These are phyloP conservation scores for Conops quadrifasciatus DNA, from an alignment of 2,888 invertebrate genomes.

Conservation along the genomic window DNA sequence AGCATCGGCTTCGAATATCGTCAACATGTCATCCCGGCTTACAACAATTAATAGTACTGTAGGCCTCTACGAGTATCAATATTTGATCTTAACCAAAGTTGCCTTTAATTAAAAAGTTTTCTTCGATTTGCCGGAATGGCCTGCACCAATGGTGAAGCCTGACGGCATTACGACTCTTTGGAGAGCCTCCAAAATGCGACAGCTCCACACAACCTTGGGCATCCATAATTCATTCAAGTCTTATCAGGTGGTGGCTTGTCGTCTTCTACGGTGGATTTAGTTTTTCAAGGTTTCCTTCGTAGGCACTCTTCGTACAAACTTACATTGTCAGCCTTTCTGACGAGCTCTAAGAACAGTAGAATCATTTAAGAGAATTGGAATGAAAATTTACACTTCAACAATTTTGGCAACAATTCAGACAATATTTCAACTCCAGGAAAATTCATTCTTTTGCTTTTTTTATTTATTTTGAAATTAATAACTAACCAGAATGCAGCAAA, in stretches of 20 bases:
- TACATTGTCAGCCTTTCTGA: too few relatives aligned
- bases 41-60: neutral
- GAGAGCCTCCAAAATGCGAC: conserved; percentile 10
- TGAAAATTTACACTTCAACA: too few relatives aligned
- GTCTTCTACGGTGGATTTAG: conserved; percentile 26
- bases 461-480: too few relatives aligned
- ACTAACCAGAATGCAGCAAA: too few relatives aligned
- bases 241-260: conserved; percentile 25
- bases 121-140: conserved; percentile 25
- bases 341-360: too few relatives aligned
- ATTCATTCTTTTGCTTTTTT: too few relatives aligned
- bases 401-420: too few relatives aligned
- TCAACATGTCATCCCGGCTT: conserved; percentile 1
- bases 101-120: conserved; percentile 29
- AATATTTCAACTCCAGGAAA: too few relatives aligned
- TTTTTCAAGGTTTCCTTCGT: conserved; percentile 8
- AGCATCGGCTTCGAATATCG: neutral
- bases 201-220: neutral
- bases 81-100: conserved; percentile 30
- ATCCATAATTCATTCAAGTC: conserved; percentile 26
- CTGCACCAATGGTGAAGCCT: too few relatives aligned
- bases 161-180: too few relatives aligned
- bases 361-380: too few relatives aligned
- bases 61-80: conserved; percentile 5
- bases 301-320: too few relatives aligned